A percentile compares a stretch with the other conserved stretches of the same genome.
Conservation (phyloP, 2,113 vertebrate species). For the Alouatta palliata region DNA sequence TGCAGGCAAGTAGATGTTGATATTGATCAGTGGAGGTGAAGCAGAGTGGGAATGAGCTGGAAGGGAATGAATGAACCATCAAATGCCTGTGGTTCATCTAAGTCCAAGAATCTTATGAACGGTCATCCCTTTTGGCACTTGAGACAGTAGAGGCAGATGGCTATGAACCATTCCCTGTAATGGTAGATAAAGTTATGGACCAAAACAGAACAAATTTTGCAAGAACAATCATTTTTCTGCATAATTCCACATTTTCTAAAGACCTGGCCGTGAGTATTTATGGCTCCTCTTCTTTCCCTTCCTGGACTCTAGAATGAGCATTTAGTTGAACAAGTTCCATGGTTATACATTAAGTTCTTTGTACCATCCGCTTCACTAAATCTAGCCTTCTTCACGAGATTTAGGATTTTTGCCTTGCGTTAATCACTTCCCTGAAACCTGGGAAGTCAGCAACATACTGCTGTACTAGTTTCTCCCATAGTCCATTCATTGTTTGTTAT, state of each 20-base stretch:
- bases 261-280: not conserved
- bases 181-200: not conserved
- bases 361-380: slow-evolving; percentile 12
- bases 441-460: slow-evolving; percentile 59
- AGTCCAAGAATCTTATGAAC: not conserved
- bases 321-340: not conserved
- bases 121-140: not conserved
- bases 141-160: not conserved
- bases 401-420: slow-evolving; percentile 32
- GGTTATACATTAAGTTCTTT: not conserved
- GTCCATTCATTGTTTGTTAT: slow-evolving; percentile 50
- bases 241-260: not conserved
- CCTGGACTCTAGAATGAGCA: not conserved
- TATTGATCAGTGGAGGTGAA: fast-evolving
- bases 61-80: not conserved
- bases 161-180: not conserved
- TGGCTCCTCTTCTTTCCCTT: not conserved
- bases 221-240: not conserved
- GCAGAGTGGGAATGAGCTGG: not conserved
- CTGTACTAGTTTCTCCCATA: not conserved
- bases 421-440: slow-evolving; percentile 64
- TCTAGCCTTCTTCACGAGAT: slow-evolving; percentile 47
- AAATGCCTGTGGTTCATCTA: not conserved
- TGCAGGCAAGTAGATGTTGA: not conserved
- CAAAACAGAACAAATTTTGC: not conserved